phyloP scores from a whole-genome alignment of 2,113 vertebrate genomes.

The Opisthocomus hoazin region DNA sequence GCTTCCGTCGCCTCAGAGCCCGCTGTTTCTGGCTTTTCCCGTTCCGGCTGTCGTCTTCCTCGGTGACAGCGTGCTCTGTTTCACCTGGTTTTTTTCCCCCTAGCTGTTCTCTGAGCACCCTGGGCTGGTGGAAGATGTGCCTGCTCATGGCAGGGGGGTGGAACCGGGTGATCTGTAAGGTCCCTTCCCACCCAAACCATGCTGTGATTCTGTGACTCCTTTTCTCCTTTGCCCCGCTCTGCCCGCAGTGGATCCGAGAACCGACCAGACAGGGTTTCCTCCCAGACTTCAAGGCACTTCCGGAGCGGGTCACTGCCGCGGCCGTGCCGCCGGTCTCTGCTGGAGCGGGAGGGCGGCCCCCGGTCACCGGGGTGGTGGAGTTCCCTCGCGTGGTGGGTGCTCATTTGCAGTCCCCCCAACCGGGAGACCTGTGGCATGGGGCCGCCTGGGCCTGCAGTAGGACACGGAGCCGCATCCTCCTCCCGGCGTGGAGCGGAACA shows the following conservation, averaged over 20 bases:
- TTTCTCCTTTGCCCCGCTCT: accelerated
- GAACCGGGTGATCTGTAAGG: no score
- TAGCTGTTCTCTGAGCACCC: no score
- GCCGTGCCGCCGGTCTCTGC: accelerated
- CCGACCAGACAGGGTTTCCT: accelerated
- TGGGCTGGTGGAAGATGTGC: no score
- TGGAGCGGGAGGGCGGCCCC: accelerated
- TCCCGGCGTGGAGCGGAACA: accelerated
- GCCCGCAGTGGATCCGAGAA: neutral
- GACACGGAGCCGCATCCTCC: neutral
- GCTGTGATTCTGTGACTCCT: no score
- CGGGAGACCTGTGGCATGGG: accelerated
- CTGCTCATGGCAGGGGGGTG: no score
- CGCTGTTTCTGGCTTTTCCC: no score
- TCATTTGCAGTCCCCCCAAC: accelerated
- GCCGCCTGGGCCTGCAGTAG: neutral
- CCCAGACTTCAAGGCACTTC: neutral
- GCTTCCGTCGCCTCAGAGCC: no score
- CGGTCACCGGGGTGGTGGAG: accelerated
- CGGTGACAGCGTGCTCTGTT: no score
- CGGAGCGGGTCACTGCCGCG: neutral
- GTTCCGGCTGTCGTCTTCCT: no score
- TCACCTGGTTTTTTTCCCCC: no score
- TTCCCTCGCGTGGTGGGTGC: neutral
- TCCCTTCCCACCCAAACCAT: no score